These are phyloP conservation scores for Olivierus martensii DNA, from an alignment of 1,140 invertebrate genomes.

Conservation along the genomic window DNA sequence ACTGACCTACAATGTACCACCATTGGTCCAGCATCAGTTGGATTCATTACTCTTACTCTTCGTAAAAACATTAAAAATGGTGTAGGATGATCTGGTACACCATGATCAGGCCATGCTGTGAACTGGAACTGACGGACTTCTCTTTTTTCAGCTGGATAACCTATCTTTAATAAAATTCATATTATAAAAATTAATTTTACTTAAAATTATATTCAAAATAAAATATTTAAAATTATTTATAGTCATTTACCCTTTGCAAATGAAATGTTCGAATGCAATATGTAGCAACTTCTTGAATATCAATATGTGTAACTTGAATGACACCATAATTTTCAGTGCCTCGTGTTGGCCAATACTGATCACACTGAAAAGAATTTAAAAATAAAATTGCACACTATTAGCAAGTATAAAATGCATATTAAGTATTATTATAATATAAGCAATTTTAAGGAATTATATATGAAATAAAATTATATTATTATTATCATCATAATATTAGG, in stretches of 20 bases:
- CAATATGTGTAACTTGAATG: slow-evolving; percentile 80
- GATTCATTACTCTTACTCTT: slow-evolving; percentile 77
- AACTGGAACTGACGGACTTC: slow-evolving; percentile 97
- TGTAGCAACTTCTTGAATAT: slow-evolving; percentile 91
- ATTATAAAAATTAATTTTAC: not conserved
- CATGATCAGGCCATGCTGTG: slow-evolving; percentile 99
- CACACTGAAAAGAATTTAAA: slow-evolving; percentile 42
- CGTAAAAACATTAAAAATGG: slow-evolving; percentile 95
- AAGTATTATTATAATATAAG: too few relatives aligned
- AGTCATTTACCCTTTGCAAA: slow-evolving; percentile 37
- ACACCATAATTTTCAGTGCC: slow-evolving; percentile 88
- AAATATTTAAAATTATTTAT: not conserved
- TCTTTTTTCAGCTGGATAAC: slow-evolving; percentile 49
- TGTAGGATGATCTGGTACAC: slow-evolving; percentile 91
- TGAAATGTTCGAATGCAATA: slow-evolving; percentile 97
- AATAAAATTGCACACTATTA: too few relatives aligned
- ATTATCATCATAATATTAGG: too few relatives aligned
- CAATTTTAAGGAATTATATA: too few relatives aligned
- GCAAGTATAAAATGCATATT: too few relatives aligned
- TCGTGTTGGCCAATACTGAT: slow-evolving; percentile 92
- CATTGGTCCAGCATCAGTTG: slow-evolving; percentile 76
- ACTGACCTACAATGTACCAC: slow-evolving; percentile 69
- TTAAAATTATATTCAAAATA: not conserved
- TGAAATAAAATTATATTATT: too few relatives aligned
- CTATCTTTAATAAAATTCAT: slow-evolving; percentile 24